Evolutionary conservation across 2,113 vertebrate genomes (phyloP), one percentile per base, ranked within the genome.

Genomic region (Xiphophorus maculatus): DNA sequence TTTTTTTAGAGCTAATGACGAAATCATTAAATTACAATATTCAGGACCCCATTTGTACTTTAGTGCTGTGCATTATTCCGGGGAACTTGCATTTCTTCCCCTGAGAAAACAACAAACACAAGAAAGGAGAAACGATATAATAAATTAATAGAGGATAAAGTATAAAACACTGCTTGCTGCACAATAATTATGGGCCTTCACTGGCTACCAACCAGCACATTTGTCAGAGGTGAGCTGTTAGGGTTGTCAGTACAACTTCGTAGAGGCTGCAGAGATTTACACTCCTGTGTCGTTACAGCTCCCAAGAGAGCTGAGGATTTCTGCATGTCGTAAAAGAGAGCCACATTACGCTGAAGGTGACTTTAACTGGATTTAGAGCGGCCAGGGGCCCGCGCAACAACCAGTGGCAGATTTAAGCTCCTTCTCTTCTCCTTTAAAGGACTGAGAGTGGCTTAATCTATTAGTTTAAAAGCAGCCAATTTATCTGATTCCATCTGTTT

Each of bases 341-440:
- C 87, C 84, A 87, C 91, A 94, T 94, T 93, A 93, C 87, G 84
- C 88, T 92, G 91, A 94, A 95, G 94, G 94, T 95, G 94, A 95
- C 94, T 95, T 95, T 94, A 93, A 93, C 91, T 87, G 93, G 92
- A 93, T 94, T 94, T 93, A 93, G 88, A 91, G 91, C 83, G 73
- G 84, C 84, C 80, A 10, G 81, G 80, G 79, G 87, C 84, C 73
- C 63, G n/a, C 71, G 4, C 80, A 84, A 83, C 81, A 77, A 88
- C 84, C 89, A 77, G 60, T 91, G 92, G 91, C 92, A 93, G 90
- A 94, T 93, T 94, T 94, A 94, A 93, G 83, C 87, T 85, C 77
- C 80, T 88, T 91, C 79, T 84, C 68, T 70, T 84, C 89, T 89
- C 84, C 85, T 90, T 90, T 89, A 86, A 91, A 91, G 74, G 85